These are phyloP conservation scores for Carollia perspicillata DNA, from an alignment of 2,113 vertebrate genomes.

Conservation along the genomic window DNA sequence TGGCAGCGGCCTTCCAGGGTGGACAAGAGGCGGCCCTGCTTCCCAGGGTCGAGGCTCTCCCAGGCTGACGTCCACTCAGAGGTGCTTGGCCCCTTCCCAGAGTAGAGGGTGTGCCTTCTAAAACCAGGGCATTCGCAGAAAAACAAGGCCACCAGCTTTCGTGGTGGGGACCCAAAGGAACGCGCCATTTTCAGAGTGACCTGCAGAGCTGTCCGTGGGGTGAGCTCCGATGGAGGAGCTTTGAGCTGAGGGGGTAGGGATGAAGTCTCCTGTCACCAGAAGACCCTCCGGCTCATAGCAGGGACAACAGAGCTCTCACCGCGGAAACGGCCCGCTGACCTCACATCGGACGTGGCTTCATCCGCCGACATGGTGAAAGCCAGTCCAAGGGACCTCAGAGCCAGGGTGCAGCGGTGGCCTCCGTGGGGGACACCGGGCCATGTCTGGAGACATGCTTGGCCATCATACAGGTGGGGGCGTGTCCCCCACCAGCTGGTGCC, in stretches of 20 bases:
- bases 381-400: neutral
- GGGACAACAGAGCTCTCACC: neutral
- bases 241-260: neutral
- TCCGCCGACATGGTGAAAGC: fast-evolving
- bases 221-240: too few species aligned
- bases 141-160: neutral
- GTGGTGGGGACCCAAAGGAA: neutral
- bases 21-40: neutral
- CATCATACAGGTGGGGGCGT: neutral
- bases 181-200: neutral
- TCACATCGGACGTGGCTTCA: fast-evolving
- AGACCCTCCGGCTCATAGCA: neutral
- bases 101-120: neutral
- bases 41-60: neutral
- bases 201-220: neutral
- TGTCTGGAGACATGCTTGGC: neutral
- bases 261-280: fast-evolving
- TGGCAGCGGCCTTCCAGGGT: fast-evolving
- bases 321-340: fast-evolving
- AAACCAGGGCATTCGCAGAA: neutral
- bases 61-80: neutral
- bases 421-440: fast-evolving
- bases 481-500: neutral
- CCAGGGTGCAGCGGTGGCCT: neutral
- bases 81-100: neutral